Evolutionary conservation across 1,140 invertebrate species (phyloP), one percentile per base, ranked within the genome.

Genomic region (Acromyrmex charruanus): DNA sequence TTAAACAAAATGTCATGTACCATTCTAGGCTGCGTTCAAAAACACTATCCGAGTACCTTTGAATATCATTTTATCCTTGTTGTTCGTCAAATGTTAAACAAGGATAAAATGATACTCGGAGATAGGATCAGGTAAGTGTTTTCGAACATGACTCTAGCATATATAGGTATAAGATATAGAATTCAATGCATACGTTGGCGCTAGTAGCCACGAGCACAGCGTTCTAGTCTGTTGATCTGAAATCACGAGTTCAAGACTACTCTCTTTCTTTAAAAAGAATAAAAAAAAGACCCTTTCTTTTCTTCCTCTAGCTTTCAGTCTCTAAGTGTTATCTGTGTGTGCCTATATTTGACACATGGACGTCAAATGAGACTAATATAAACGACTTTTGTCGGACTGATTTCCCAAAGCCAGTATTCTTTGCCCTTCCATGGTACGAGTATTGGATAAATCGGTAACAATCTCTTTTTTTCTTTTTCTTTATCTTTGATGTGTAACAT

Each of bases 301-400:
- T n/a, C 51, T 75, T 69, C 51, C 59, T 51, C n/a, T 49, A 25
- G 0, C 4, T 66, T 28, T n/a, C 18, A 81, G 85, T 89, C 88
- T 91, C 91, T 68, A 87, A 80, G 91, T 92, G 91, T 92, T 92
- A 75, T 80, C 66, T 74, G 66, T 85, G 88, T 71, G 87, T 81
- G 77, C 68, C 16, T 31, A 44, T 58, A 53, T 71, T 63, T 65
- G 86, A 86, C 74, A 85, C 87, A 82, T 44, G 86, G 66, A 55
- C 55, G 91, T 92, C 91, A 88, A 91, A 87, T 77, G 87, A 74
- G 91, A 92, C 91, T 88, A 61, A 92, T 21, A 92, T 90, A 44
- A 81, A 87, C 49, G 79, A 75, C 21, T 58, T 1, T 28, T 16
- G 5, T 86, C 72, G 4, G 14, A 72, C 80, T 85, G 59, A 53